These are phyloP conservation scores for Scomberomorus guttatus DNA, from an alignment of 2,797 vertebrate species.

Conservation along the genomic window DNA sequence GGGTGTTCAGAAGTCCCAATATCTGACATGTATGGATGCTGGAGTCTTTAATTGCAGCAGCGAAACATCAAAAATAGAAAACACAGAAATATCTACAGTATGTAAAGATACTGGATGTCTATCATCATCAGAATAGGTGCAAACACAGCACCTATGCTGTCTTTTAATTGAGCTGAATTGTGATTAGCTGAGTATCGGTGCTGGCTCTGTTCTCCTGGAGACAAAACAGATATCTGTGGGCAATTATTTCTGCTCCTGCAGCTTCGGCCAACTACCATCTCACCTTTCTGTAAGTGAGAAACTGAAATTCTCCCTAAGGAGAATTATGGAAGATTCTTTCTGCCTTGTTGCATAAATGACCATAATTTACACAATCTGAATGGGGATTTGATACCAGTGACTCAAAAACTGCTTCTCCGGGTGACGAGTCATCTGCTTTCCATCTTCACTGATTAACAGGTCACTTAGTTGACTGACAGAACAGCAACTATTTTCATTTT, in stretches of 20 bases:
- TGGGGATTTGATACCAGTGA: background rate
- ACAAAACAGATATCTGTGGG: constrained; percentile 53
- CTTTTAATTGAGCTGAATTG: constrained; percentile 40
- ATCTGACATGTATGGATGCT: too few relatives aligned
- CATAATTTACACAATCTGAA: background rate
- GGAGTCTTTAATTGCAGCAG: background rate
- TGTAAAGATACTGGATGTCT: background rate
- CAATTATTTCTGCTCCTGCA: constrained; percentile 52
- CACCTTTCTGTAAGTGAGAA: constrained; percentile 36
- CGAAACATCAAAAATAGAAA: background rate
- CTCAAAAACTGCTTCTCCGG: background rate
- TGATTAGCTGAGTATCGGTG: constrained; percentile 44
- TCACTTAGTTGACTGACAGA: too few relatives aligned
- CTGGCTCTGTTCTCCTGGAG: constrained; percentile 34
- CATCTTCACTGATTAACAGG: background rate
- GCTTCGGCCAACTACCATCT: constrained; percentile 27
- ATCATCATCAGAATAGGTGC: background rate
- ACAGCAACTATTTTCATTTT: background rate
- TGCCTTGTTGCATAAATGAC: background rate
- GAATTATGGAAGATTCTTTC: constrained; percentile 25
- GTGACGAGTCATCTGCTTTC: constrained; percentile 16
- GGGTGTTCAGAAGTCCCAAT: background rate
- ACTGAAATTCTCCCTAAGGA: constrained; percentile 30
- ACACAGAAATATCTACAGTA: too few relatives aligned
- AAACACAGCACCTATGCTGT: background rate